phyloP scores from a whole-genome alignment of 2,888 invertebrate species.

The Emmelina monodactyla region DNA sequence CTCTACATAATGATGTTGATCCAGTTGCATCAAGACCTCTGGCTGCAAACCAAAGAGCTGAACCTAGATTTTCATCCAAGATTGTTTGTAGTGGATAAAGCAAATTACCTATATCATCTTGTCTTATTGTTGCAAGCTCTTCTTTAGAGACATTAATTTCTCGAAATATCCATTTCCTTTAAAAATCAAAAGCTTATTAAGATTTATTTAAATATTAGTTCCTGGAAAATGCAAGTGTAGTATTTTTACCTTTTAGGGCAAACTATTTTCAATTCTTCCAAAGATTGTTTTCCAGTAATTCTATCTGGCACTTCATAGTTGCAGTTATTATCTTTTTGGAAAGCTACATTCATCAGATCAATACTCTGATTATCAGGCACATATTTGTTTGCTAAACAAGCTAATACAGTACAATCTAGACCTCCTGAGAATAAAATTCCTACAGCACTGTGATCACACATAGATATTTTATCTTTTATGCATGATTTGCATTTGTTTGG shows the following conservation, averaged over 20 bases:
- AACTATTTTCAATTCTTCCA: conserved; percentile 71
- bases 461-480: conserved; percentile 23
- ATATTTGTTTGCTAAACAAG: conserved; percentile 78
- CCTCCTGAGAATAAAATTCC: conserved; percentile 96
- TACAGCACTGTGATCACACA: conserved; percentile 71
- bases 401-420: conserved; percentile 92
- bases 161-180: conserved; percentile 82
- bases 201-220: background rate
- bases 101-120: conserved; percentile 72
- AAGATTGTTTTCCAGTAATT: conserved; percentile 76
- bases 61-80: conserved; percentile 95
- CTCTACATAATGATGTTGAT: conserved; percentile 69
- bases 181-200: conserved; percentile 9
- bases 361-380: conserved; percentile 73
- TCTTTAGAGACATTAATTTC: conserved; percentile 77
- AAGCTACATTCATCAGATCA: conserved; percentile 95
- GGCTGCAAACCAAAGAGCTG: conserved; percentile 97
- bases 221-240: background rate
- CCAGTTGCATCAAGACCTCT: conserved; percentile 68
- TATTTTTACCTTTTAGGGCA: conserved; percentile 66
- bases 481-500: conserved; percentile 71
- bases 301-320: conserved; percentile 84
- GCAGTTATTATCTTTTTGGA: conserved; percentile 62
- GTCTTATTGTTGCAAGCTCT: conserved; percentile 69
- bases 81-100: conserved; percentile 87